Evolutionary conservation across 2,888 invertebrate genomes (phyloP), one percentile per base, ranked within the genome.

Genomic region (Dynastes maya): DNA sequence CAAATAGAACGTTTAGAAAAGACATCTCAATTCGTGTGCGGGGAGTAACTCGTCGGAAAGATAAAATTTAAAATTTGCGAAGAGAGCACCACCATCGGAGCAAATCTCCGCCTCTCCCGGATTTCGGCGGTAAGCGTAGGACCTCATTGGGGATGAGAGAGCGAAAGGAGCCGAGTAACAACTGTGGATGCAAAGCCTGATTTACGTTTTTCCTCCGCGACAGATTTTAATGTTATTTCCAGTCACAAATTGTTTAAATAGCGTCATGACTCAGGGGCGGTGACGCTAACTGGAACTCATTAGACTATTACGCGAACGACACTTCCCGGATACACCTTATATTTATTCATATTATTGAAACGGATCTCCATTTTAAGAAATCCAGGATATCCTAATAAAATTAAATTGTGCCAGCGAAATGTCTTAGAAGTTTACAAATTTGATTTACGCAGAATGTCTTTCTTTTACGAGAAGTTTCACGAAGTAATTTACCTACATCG

Each of bases 231-330:
- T 89, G 89, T 89, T 89, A 89, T 89, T 89, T 88, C 89, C 87
- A 89, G 88, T 89, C 89, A 89, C 89, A 90, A 90, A 90, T 90
- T 89, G 89, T 89, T 89, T 89, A 89, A 90, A 89, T 90, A 89
- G 89, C 89, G 86, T 88, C 89, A 89, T 89, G 89, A 89, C 88
- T 90, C 89, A 90, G 87, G 87, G 84, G 86, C 85, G 84, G 84
- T 87, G 89, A 89, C 89, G 88, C 87, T 89, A 89, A 89, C 88
- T 88, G 89, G 88, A 85, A 86, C 89, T 89, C 89, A 89, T 89
- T 89, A 89, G 88, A 88, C 87, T 83, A 82, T 82, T 32, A 77
- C 76, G 68, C 78, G 32, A 77, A 67, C 53, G 68, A 61, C 78
- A 74, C 49, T 53, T 45, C 72, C 84, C 85, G 86, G 86, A 88